Evolutionary conservation across 1,140 invertebrate genomes (phyloP), one percentile per base, ranked within the genome.

Genomic region (Drosophila obscura): DNA sequence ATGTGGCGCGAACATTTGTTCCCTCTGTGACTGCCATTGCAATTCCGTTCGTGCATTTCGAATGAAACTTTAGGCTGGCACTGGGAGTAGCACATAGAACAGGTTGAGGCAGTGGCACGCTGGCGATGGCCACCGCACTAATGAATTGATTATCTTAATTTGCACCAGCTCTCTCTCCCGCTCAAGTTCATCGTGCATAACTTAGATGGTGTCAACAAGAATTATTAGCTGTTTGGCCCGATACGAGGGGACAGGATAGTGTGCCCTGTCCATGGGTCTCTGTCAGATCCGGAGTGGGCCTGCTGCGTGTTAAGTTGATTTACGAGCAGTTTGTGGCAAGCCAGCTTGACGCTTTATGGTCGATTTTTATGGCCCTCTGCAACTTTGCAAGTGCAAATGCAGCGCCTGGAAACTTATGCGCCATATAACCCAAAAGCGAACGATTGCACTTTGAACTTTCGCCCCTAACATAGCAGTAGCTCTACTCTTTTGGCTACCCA

Each of bases 61-160:
- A 39, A 19, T 15, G n/a, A 39, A 69, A 85, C 58, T 67, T 76
- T 77, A 69, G 80, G 60, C 66, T 58, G 80, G 44, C 61, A 51
- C 55, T 52, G 46, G 46, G 60, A 58, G 41, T 50, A 8, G 22
- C 2, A 22, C 35, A 22, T 28, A n/a, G 22, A 3, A 22, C 35
- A 22, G 26, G 16, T 15, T 9, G 31, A 44, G 41, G 11, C 7
- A 35, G 44, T 50, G 44, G 53, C 31, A 48, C 35, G 45, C 9
- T 16, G 51, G 53, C 45, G 46, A 53, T 16, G 51, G 53, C 45
- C 55, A 53, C 45, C 48, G 51, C 53, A 78, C 68, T 79, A 87
- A 87, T 87, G 82, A 87, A 87, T 87, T 87, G 83, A 87, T 87
- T 88, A 81, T 77, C 83, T 87, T 87, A 88, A 88, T 87, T 81